Evolutionary conservation across 2,888 invertebrate genomes (phyloP), one percentile per base, ranked within the genome.

Genomic region (Homarus gammarus): DNA sequence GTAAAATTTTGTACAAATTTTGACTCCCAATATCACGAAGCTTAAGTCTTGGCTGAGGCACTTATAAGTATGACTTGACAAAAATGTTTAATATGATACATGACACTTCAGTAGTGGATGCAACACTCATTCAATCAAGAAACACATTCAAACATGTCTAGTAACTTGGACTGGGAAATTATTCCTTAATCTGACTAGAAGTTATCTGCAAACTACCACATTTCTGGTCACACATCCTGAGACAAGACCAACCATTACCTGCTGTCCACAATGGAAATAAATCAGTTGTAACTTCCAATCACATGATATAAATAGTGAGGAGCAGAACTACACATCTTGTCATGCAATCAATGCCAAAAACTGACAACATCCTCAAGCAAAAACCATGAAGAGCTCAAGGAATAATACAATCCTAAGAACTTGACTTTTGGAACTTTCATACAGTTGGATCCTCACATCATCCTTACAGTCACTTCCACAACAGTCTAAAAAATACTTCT

Each of bases 131-230:
- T 64, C 27, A 64, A 64, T 64, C 64, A 64, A 64, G 31, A 64
- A 64, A 64, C 64, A 10, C 12, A 64, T 64, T 5, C 64, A 64
- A 27, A 64, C 27, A n/a, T 27, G 8, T 64, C 51, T 38, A 10
- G 79, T 38, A 22, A 38, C 72, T 70, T 51, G 51, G 72, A 72
- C 72, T 83, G 83, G 83, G 33, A 51, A 83, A 70, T 83, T 49
- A 83, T 72, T 82, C 40, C 70, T 72, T 83, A n/a, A 33, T 72
- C 83, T 83, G 83, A 83, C 83, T 83, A 83, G 83, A 83, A 72
- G 83, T 83, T 51, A n/a, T 61, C 82, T 82, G 81, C 38, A 68
- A 83, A 75, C 75, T 44, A 75, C 40, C 75, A 31, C 44, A 75
- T 75, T 36, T 75, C 73, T 73, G 38, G 73, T 40, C 36, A 27